Percentiles rank a stretch among this genome's conserved stretches.
phyloP scores from a whole-genome alignment of 2,888 invertebrate species.

The Parnassius mnemosyne region DNA sequence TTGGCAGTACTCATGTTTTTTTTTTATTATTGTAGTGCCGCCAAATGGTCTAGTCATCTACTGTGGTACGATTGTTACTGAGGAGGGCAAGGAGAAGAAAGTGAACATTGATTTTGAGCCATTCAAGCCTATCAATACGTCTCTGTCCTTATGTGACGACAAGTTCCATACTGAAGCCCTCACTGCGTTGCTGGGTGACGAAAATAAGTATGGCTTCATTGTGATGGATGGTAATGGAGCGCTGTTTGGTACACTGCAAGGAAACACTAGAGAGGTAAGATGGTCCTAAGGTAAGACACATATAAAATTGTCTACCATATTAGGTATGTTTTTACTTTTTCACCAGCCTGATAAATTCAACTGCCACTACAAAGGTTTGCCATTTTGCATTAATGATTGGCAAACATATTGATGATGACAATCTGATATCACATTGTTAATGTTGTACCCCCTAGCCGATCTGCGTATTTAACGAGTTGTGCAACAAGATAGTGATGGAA shows the following conservation, averaged over 20 bases:
- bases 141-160: constrained; percentile 99
- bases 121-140: constrained; percentile 99
- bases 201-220: constrained; percentile 99
- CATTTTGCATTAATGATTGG: too few species aligned
- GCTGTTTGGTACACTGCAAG: constrained; percentile 98
- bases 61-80: constrained; percentile 99
- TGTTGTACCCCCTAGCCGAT: too few species aligned
- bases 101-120: constrained; percentile 99
- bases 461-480: too few species aligned
- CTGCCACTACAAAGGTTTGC: too few species aligned
- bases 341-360: too few species aligned
- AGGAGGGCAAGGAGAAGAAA: constrained; percentile 99
- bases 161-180: constrained; percentile 98
- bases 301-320: too few species aligned
- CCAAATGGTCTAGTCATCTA: constrained; percentile 99
- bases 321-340: too few species aligned
- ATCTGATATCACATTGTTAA: too few species aligned
- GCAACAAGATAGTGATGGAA: too few species aligned
- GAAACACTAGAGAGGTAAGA: constrained; percentile 88
- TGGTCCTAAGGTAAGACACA: neutral
- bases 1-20: too few species aligned
- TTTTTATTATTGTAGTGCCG: constrained; percentile 90
- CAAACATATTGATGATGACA: too few species aligned
- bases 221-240: constrained; percentile 99
- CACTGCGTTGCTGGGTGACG: constrained; percentile 97